Conservation (phyloP, 2,797 vertebrate genomes). For the Alauda arvensis region DNA sequence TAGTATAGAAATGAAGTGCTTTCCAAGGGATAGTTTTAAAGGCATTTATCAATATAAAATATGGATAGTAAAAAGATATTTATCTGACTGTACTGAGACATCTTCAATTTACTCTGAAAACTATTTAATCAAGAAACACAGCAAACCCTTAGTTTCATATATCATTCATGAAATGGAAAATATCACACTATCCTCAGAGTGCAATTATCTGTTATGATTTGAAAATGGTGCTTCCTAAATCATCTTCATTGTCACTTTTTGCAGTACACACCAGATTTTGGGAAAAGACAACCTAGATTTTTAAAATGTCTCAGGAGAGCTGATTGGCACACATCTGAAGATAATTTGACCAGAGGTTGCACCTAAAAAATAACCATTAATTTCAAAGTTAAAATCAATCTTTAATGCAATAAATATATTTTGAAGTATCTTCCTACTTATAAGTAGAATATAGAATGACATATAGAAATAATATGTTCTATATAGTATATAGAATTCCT, state of each 20-base stretch:
- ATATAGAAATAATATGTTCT: not conserved
- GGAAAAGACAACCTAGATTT: not conserved
- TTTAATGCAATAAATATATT: not conserved
- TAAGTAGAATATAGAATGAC: not conserved
- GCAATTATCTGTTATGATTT: not conserved
- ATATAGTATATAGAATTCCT: not conserved
- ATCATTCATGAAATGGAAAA: not conserved
- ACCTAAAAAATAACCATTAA: not conserved
- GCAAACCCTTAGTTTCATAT: not conserved
- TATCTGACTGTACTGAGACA: not conserved
- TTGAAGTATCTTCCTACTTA: not conserved
- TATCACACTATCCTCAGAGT: not conserved
- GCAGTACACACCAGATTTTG: not conserved
- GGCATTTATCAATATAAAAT: conserved; percentile 15
- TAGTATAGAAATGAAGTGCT: not conserved
- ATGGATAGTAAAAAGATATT: not conserved
- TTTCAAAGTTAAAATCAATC: not conserved
- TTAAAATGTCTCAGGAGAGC: not conserved
- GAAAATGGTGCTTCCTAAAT: not conserved
- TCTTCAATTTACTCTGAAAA: conserved; percentile 6
- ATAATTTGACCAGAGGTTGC: not conserved
- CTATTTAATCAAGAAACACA: not conserved
- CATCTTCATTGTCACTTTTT: not conserved
- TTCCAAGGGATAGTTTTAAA: conserved; percentile 2
- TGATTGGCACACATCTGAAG: not conserved